Evolutionary conservation across 2,797 vertebrate species (phyloP).

Genomic region (Mormyrus hasselquistii): DNA sequence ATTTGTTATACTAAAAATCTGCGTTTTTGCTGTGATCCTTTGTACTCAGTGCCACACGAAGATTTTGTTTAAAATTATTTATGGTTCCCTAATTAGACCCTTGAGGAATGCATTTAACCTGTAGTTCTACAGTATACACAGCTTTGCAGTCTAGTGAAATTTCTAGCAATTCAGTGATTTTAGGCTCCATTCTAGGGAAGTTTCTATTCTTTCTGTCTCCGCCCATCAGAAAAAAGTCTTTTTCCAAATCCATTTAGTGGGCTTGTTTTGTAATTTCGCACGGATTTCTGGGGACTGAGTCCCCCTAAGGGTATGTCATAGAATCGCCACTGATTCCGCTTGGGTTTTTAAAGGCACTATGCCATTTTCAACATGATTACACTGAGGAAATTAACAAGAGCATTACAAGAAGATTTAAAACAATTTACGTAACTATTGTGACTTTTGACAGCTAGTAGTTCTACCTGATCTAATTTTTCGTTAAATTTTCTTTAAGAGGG

Average conservation of each 20-base stretch:
- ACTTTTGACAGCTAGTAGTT: neutral
- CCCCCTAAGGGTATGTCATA: neutral
- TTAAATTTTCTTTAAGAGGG: neutral
- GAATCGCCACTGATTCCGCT: neutral
- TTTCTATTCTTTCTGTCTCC: neutral
- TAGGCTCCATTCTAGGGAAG: neutral
- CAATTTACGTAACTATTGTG: neutral
- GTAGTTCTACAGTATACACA: neutral
- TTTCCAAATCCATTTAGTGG: neutral
- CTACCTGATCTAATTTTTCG: neutral
- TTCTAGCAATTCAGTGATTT: neutral
- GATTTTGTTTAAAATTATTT: neutral
- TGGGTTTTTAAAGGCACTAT: neutral
- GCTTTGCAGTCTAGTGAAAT: neutral
- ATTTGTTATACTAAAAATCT: neutral
- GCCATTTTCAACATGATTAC: neutral
- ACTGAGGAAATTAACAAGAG: neutral
- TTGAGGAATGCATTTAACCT: neutral
- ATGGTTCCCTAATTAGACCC: neutral
- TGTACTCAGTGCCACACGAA: neutral
- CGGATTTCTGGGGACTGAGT: neutral
- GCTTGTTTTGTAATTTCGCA: neutral
- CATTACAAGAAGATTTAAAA: neutral
- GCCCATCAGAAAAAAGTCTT: neutral
- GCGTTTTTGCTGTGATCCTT: neutral